phyloP scores from a whole-genome alignment of 2,888 invertebrate species.

The Chorisops tibialis region DNA sequence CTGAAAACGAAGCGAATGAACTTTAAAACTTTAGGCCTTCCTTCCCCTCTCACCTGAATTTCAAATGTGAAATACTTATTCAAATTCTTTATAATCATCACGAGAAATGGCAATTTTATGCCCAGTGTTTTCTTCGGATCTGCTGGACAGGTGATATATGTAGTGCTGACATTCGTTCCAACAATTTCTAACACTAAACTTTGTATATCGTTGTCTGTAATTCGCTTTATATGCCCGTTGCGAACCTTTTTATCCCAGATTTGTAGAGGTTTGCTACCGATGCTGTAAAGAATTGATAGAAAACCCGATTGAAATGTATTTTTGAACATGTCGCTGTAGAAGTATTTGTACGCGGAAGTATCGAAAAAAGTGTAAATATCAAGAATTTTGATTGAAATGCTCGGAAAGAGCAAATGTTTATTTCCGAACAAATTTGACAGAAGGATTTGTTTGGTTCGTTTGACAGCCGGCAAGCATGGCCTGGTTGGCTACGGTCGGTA shows the following conservation, averaged over 20 bases:
- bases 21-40: no score
- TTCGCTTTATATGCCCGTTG: constrained; percentile 92
- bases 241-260: constrained; percentile 85
- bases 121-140: constrained; percentile 89
- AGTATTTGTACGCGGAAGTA: not conserved
- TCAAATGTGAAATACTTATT: constrained; percentile 94
- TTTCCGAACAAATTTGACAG: not conserved
- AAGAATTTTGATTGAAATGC: not conserved
- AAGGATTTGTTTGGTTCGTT: not conserved
- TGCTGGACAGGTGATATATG: constrained; percentile 88
- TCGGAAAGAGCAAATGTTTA: not conserved
- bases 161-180: constrained; percentile 91
- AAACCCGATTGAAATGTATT: constrained; percentile 83
- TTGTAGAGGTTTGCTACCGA: constrained; percentile 80
- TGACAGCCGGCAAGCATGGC: not conserved
- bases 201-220: constrained; percentile 92
- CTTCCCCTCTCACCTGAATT: constrained; percentile 71
- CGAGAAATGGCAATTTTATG: constrained; percentile 87
- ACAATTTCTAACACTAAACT: constrained; percentile 88
- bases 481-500: no score
- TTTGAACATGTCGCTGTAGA: constrained; percentile 65
- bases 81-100: constrained; percentile 92
- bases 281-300: constrained; percentile 79
- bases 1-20: constrained; percentile 57
- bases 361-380: not conserved